Base-by-base conservation (phyloP, 2,888 invertebrate species). In the Blera fallax region DNA sequence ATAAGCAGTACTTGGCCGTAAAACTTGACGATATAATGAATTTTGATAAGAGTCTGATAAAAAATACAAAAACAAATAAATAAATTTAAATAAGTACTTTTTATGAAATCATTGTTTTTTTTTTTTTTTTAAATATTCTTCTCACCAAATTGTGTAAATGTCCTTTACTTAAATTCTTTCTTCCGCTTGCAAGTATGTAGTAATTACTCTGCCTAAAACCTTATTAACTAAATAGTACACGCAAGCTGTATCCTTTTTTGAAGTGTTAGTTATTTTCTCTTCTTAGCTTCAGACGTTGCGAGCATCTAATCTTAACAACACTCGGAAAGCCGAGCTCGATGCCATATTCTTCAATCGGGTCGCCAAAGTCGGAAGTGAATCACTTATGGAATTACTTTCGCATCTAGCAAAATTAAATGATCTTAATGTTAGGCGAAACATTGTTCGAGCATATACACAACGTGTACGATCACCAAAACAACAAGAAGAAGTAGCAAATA, bases 371-470 rank as follows among this genome's bases (percentile, higher is more conserved):
- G 97, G 97, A 82, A 96, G 96, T 60, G 96, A 96, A 92, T 96
- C 96, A 6, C 95, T 97, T 89, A 96, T 97, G 96, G 96, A 96
- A 90, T 93, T 97, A 21, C 91, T 97, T 21, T 91, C 95, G 83
- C 92, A 95, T 81, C 92, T 96, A 56, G 94, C 93, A 0, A 91
- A 94, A 85, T 91, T 92, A 70, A 95, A 95, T 89, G 70, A 84
- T 37, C 78, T 89, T 3, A 89, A 89, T 0, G 56, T 91, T 3
- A 89, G 89, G 95, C 89, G 94, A 95, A 40, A 92, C 95, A 89
- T 90, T 14, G 11, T 89, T 0, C 24, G 14, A 0, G 82, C 50
- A 14, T 7, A 18, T 2, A 14, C 87, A 0, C 81, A 76, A 10
- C 89, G 89, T 4, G 88, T 88, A 21, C 50, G 89, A 0, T 94